phyloP scores from a whole-genome alignment of 2,888 invertebrate genomes.

The Scrobipalpa costella region DNA sequence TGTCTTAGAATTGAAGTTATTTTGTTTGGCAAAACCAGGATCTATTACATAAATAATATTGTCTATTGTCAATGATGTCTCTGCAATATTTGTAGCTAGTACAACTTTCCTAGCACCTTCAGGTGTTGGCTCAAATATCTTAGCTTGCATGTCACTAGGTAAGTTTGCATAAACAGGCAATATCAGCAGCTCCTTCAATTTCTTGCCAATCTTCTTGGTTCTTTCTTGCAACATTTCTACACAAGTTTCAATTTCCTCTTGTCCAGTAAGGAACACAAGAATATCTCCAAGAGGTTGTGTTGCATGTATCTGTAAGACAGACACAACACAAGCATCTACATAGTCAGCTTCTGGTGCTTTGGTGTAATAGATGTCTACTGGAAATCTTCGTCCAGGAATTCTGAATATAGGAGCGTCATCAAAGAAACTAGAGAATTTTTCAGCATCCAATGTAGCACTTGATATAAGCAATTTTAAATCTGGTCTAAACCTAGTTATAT shows the following conservation, averaged over 20 bases:
- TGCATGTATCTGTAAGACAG: constrained; percentile 98
- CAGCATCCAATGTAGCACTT: constrained; percentile 98
- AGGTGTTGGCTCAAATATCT: constrained; percentile 99
- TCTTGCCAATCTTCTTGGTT: constrained; percentile 94
- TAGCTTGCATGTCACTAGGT: constrained; percentile 99
- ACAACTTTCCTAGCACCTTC: constrained; percentile 98
- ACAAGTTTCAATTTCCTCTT: constrained; percentile 95
- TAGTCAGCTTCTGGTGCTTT: constrained; percentile 99
- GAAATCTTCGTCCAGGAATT: constrained; percentile 98
- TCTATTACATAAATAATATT: constrained; percentile 99
- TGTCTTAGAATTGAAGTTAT: constrained; percentile 98
- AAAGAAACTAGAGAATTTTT: constrained; percentile 98
- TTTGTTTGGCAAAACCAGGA: constrained; percentile 99
- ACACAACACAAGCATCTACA: constrained; percentile 98
- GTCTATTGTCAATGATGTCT: constrained; percentile 99
- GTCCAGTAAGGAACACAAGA: constrained; percentile 97
- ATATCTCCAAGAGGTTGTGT: constrained; percentile 98
- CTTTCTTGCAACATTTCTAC: constrained; percentile 94
- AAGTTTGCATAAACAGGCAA: constrained; percentile 98
- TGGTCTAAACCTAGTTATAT: constrained; percentile 95
- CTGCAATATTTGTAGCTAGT: constrained; percentile 99
- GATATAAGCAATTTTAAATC: constrained; percentile 98
- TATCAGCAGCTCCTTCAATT: constrained; percentile 95
- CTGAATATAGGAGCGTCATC: constrained; percentile 99
- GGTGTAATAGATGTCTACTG: constrained; percentile 99